Conservation (phyloP, 2,888 invertebrate species). For the Drosophila gaucha region DNA sequence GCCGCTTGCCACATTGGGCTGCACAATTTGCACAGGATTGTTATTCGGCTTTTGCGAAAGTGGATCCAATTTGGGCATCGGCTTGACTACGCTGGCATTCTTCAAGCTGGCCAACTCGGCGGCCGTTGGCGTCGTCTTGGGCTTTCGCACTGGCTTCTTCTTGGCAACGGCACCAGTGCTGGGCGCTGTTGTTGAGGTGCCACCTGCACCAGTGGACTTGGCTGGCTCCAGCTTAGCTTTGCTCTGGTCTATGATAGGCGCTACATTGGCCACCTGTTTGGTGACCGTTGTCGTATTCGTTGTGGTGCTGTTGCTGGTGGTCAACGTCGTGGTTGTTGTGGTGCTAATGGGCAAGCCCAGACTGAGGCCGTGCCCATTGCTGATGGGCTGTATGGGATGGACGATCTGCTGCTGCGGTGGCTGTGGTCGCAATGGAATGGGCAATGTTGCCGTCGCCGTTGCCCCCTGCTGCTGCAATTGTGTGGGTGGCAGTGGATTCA, state of each 20-base stretch:
- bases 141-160: slow-evolving; percentile 82
- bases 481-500: slow-evolving; percentile 77
- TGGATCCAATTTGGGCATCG: slow-evolving; percentile 84
- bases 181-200: slow-evolving; percentile 47
- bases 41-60: slow-evolving; percentile 83
- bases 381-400: slow-evolving; percentile 81
- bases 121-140: slow-evolving; percentile 76
- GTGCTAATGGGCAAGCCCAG: slow-evolving; percentile 58
- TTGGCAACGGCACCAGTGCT: slow-evolving; percentile 74
- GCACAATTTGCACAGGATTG: slow-evolving; percentile 84
- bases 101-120: slow-evolving; percentile 78
- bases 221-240: slow-evolving; percentile 80
- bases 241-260: slow-evolving; percentile 84
- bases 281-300: slow-evolving; percentile 73
- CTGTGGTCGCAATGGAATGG: slow-evolving; percentile 66
- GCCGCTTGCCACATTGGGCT: slow-evolving; percentile 83
- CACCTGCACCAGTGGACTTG: slow-evolving; percentile 22
- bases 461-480: slow-evolving; percentile 55
- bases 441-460: slow-evolving; percentile 44
- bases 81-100: slow-evolving; percentile 83
- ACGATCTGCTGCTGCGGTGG: slow-evolving; percentile 84
- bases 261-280: slow-evolving; percentile 84
- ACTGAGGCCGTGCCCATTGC: slow-evolving; percentile 50
- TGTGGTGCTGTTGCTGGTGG: slow-evolving; percentile 62
- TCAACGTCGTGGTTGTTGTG: slow-evolving; percentile 65